These are phyloP conservation scores for Iphiclides podalirius DNA, from an alignment of 2,888 invertebrate genomes.

Conservation along the genomic window DNA sequence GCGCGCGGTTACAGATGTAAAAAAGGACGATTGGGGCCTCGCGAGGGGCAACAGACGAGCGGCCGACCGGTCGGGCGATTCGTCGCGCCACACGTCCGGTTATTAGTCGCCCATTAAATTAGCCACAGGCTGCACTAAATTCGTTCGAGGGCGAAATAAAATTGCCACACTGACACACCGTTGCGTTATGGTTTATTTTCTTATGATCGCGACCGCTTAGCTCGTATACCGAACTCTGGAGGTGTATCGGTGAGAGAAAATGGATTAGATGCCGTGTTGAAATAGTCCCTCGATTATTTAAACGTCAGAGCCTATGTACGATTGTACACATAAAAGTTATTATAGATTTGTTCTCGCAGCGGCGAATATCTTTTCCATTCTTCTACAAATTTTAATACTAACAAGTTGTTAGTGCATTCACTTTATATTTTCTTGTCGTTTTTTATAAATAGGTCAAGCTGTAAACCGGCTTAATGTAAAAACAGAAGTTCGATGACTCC, in stretches of 20 bases:
- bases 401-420: too few species aligned
- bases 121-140: slow-evolving; percentile 54
- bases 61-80: slow-evolving; percentile 45
- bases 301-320: too few species aligned
- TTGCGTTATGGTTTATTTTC: slow-evolving; percentile 31
- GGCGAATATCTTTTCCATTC: too few species aligned
- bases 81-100: slow-evolving; percentile 48
- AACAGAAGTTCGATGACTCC: too few species aligned
- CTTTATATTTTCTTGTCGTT: too few species aligned
- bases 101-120: slow-evolving; percentile 63
- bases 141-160: slow-evolving; percentile 52
- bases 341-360: too few species aligned
- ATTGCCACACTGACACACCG: slow-evolving; percentile 47
- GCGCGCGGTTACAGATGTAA: slow-evolving; percentile 13
- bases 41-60: slow-evolving; percentile 24
- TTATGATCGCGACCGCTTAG: slow-evolving; percentile 24
- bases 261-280: slow-evolving; percentile 6
- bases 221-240: slow-evolving; percentile 21
- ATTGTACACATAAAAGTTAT: too few species aligned
- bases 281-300: neutral
- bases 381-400: too few species aligned
- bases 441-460: too few species aligned
- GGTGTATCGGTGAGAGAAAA: slow-evolving; percentile 3
- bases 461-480: too few species aligned
- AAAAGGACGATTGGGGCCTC: slow-evolving; percentile 26